phyloP scores from a whole-genome alignment of 2,113 vertebrate species.

The Andinoacara biseriatus region DNA sequence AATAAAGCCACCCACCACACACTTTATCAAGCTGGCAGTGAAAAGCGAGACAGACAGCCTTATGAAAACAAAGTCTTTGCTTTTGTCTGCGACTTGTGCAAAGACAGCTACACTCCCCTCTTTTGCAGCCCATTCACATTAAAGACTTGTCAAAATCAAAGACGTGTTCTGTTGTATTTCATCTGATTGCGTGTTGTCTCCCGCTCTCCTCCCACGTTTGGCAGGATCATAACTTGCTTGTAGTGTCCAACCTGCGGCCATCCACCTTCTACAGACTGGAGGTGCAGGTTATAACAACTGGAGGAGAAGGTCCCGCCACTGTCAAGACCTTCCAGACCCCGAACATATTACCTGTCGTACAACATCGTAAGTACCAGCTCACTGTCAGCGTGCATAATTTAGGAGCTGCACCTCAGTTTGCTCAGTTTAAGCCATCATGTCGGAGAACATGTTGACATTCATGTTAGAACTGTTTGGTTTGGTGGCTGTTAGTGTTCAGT shows the following conservation, averaged over 20 bases:
- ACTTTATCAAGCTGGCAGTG: constrained; percentile 66
- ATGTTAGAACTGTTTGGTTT: not conserved
- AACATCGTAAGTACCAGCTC: constrained; percentile 82
- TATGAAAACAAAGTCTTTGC: constrained; percentile 71
- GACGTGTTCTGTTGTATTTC: constrained; percentile 29
- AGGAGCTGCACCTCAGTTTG: not conserved
- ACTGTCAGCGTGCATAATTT: not conserved
- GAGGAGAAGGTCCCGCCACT: constrained; percentile 89
- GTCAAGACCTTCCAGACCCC: constrained; percentile 91
- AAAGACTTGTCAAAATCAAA: constrained; percentile 37
- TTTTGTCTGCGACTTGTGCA: constrained; percentile 65
- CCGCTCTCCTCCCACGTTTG: constrained; percentile 12
- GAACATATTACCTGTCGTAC: constrained; percentile 71
- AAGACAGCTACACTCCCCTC: constrained; percentile 28
- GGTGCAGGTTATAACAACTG: constrained; percentile 89
- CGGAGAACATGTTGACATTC: not conserved
- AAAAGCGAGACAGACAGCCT: constrained; percentile 52
- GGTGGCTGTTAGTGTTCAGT: not conserved
- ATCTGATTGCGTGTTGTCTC: constrained; percentile 53
- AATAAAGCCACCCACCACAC: constrained; percentile 74
- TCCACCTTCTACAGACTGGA: constrained; percentile 91
- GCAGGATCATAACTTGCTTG: constrained; percentile 87
- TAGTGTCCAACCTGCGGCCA: constrained; percentile 87
- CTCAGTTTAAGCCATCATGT: not conserved
- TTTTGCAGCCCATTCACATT: constrained; percentile 39